Evolutionary conservation across 1,140 invertebrate genomes (phyloP).

Genomic region (Solenopsis invicta): DNA sequence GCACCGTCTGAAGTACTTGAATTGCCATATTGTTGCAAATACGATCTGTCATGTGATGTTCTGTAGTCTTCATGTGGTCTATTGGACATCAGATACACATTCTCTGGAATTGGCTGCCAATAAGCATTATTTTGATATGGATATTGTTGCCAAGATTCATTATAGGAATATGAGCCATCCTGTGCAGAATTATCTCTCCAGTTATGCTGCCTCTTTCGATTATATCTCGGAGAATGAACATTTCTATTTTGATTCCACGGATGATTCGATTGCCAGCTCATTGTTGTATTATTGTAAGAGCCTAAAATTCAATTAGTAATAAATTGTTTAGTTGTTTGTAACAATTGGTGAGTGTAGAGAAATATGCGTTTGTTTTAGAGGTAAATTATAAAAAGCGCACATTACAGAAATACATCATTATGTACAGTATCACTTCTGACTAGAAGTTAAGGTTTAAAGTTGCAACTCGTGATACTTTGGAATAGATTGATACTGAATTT

Average conservation of each 20-base stretch:
- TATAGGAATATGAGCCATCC: neutral
- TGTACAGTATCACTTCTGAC: too few species aligned
- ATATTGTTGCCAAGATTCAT: conserved; percentile 31
- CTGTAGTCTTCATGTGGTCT: neutral
- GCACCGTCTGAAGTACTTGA: neutral
- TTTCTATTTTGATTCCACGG: conserved; percentile 78
- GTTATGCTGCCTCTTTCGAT: neutral
- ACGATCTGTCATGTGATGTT: neutral
- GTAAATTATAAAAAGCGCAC: too few species aligned
- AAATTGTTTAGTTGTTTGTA: conserved; percentile 23
- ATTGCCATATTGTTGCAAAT: neutral
- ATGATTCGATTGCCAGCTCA: conserved; percentile 78
- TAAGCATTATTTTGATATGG: conserved; percentile 40
- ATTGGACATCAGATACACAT: conserved; percentile 3
- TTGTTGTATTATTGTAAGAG: conserved; percentile 30
- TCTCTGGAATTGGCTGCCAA: conserved; percentile 18
- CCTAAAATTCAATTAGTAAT: conserved; percentile 43
- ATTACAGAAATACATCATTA: too few species aligned
- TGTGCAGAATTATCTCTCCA: neutral
- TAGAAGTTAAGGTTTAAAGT: too few species aligned
- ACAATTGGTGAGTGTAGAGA: neutral
- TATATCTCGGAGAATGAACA: conserved; percentile 31
- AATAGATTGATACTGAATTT: neutral
- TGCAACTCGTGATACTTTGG: too few species aligned
- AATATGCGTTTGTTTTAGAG: too few species aligned